Base-by-base conservation (phyloP, 2,888 invertebrate genomes). In the Erebia ligea region DNA sequence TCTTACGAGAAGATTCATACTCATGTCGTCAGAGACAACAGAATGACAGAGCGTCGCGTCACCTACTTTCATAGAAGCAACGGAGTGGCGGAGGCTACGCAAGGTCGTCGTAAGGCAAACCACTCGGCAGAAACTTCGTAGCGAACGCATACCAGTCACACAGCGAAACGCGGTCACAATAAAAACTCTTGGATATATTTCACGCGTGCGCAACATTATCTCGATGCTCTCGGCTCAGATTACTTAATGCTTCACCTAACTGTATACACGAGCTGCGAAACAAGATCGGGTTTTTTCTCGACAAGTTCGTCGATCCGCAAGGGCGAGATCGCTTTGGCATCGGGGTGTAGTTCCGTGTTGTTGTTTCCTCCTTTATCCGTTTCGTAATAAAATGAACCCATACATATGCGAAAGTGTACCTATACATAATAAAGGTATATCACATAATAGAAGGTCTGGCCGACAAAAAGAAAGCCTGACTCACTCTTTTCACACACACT, bases 151-250 rank as follows among this genome's bases (percentile, higher is more conserved):
- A 83, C 83, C 82, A 82, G 81, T 79, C 79, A 76, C 77, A 73
- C 83, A 85, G 84, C 83, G 88, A 88, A 90, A 89, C 90, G 89
- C 90, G 90, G 87, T 86, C 90, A 89, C 88, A 88, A 89, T 88
- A 91, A 82, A 83, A 92, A 92, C 88, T 85, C 86, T 89, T 88
- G 88, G 90, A 91, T 92, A 91, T 91, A 91, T 92, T 91, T 91
- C 91, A 92, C 92, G 90, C 91, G 91, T 92, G 90, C 90, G 91
- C 91, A 92, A 91, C 90, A 90, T 92, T 92, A 92, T 90, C 90
- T 90, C 87, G 87, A 81, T 85, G 86, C 87, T 88, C 90, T 88
- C 89, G 86, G 86, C 86, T 92, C 89, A 84, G 90, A 91, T 92
- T 92, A 93, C 92, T 92, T 92, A 93, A 92, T 90, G 91, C 87